Conservation (phyloP, 2,113 vertebrate species). For the Myxocyprinus asiaticus region DNA sequence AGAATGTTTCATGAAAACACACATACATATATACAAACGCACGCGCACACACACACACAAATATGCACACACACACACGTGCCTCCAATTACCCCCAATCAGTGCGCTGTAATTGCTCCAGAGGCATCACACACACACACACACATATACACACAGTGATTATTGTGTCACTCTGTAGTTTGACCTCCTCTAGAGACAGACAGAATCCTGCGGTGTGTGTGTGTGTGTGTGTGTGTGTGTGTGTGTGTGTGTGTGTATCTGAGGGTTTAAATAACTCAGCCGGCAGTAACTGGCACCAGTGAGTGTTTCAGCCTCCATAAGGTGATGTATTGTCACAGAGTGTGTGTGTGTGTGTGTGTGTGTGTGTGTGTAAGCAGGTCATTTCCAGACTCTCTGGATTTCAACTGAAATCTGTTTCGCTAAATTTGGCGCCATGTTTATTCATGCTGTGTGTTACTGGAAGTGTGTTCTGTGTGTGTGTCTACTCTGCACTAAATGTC, state of each 20-base stretch:
- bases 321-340: too few relatives aligned
- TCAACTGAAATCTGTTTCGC: neutral
- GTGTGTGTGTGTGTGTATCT: too few relatives aligned
- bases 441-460: conserved; percentile 26
- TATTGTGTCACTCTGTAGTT: conserved; percentile 63
- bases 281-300: too few relatives aligned
- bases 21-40: neutral
- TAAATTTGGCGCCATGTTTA: conserved; percentile 41
- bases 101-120: conserved; percentile 69
- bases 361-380: neutral
- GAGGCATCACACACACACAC: conserved; percentile 47
- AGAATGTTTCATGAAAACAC: too few relatives aligned
- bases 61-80: conserved; percentile 63
- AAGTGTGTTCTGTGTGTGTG: too few relatives aligned
- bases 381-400: conserved; percentile 20
- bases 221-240: neutral
- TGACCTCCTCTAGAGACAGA: neutral
- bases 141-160: conserved; percentile 54
- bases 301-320: too few relatives aligned
- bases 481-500: too few relatives aligned
- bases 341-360: neutral
- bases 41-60: conserved; percentile 1
- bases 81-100: conserved; percentile 75
- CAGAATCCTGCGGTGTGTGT: neutral
- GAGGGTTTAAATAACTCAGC: too few relatives aligned